phyloP scores from a whole-genome alignment of 2,113 vertebrate genomes.

The Madoqua kirkii region DNA sequence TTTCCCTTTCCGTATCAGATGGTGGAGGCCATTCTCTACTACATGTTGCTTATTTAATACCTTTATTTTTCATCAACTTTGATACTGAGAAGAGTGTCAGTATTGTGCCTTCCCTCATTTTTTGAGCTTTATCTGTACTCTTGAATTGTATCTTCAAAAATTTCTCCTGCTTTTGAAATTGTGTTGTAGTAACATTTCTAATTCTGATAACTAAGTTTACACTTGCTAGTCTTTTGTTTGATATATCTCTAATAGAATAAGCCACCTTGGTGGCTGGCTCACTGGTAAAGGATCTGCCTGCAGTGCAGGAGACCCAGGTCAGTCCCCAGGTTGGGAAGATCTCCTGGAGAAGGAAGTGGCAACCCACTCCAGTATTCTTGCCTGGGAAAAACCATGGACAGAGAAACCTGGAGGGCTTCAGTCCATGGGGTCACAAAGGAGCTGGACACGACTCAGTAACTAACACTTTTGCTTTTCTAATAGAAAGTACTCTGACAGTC shows the following conservation, averaged over 20 bases:
- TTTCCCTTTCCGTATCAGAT: not conserved
- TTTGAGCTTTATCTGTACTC: not conserved
- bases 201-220: not conserved
- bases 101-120: not conserved
- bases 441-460: not conserved
- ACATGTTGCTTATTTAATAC: not conserved
- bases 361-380: not conserved
- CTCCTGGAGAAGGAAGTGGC: not conserved
- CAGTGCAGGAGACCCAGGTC: not conserved
- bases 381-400: not conserved
- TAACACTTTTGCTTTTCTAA: not conserved
- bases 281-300: not conserved
- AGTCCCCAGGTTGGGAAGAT: not conserved
- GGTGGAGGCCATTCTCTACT: not conserved
- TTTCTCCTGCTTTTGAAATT: not conserved
- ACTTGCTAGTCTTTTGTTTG: not conserved
- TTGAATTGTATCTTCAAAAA: not conserved
- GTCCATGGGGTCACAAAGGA: not conserved
- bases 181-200: not conserved
- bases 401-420: not conserved
- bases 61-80: not conserved
- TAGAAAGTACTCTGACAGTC: not conserved
- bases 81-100: not conserved
- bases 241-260: not conserved
- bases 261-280: not conserved